Conservation (phyloP, 2,113 vertebrate genomes). For the Progne subis region DNA sequence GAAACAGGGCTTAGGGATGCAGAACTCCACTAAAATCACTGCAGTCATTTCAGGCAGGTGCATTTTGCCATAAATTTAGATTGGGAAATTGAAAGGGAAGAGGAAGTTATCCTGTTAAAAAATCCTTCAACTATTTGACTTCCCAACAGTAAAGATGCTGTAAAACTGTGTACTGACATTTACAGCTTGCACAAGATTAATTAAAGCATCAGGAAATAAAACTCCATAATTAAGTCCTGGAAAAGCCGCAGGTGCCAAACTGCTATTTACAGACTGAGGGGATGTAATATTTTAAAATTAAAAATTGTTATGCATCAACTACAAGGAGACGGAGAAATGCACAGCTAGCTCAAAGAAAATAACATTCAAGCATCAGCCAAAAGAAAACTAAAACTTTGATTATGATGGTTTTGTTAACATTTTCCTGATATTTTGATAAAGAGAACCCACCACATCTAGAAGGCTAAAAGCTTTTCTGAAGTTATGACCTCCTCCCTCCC, state of each 20-base stretch:
- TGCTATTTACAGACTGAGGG: not conserved
- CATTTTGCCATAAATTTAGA: not conserved
- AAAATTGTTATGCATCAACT: not conserved
- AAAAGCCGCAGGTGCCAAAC: constrained; percentile 20
- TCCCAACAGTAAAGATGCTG: not conserved
- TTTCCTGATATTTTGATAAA: not conserved
- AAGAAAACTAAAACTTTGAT: not conserved
- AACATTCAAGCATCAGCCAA: not conserved
- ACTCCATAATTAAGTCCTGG: constrained; percentile 18
- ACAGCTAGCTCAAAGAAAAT: not conserved
- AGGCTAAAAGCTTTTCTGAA: not conserved
- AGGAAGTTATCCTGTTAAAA: not conserved
- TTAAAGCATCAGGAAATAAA: constrained; percentile 42
- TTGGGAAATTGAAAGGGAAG: not conserved
- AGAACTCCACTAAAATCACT: not conserved
- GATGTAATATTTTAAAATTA: constrained; percentile 16
- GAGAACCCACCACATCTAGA: not conserved
- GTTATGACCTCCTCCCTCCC: not conserved
- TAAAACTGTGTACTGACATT: constrained; percentile 20
- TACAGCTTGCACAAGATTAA: constrained; percentile 8
- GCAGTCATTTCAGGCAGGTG: not conserved
- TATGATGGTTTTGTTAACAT: not conserved
- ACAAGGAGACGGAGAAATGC: not conserved
- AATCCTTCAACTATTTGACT: not conserved
- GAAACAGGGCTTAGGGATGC: not conserved